These are phyloP conservation scores for Asteroscopus sphinx DNA, from an alignment of 2,888 invertebrate genomes.

Conservation along the genomic window DNA sequence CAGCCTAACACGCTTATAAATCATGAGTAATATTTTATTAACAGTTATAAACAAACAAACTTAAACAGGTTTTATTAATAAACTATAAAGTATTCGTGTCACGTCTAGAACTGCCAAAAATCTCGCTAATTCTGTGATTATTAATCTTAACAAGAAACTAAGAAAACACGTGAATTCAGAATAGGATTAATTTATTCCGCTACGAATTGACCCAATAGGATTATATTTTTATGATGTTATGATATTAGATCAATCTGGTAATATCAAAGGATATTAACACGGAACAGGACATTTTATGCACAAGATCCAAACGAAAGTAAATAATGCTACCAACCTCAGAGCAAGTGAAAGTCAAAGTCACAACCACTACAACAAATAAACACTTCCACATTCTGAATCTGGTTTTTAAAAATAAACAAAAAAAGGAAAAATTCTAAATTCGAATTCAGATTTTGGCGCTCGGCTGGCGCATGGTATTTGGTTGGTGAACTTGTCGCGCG, in stretches of 20 bases:
- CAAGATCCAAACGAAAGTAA: conserved; percentile 56
- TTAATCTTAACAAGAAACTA: conserved; percentile 2
- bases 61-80: conserved; percentile 35
- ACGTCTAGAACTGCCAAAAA: conserved; percentile 18
- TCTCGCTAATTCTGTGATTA: conserved; percentile 1
- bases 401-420: conserved; percentile 64
- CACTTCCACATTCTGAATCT: conserved; percentile 81
- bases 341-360: conserved; percentile 77
- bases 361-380: conserved; percentile 77
- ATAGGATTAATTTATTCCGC: conserved; percentile 1
- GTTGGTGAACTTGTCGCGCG: conserved; percentile 77
- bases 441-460: conserved; percentile 77
- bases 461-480: conserved; percentile 73
- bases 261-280: conserved; percentile 18
- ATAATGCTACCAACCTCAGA: conserved; percentile 76
- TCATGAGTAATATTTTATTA: conserved; percentile 8
- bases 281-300: conserved; percentile 25
- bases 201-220: conserved; percentile 10
- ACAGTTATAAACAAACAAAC: conserved; percentile 43
- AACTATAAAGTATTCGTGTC: conserved; percentile 22
- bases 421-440: conserved; percentile 58
- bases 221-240: neutral
- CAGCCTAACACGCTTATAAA: conserved; percentile 5
- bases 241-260: conserved; percentile 15
- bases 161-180: conserved; percentile 20